Evolutionary conservation across 1,140 invertebrate genomes (phyloP).

Genomic region (Cyphomyrmex costatus): DNA sequence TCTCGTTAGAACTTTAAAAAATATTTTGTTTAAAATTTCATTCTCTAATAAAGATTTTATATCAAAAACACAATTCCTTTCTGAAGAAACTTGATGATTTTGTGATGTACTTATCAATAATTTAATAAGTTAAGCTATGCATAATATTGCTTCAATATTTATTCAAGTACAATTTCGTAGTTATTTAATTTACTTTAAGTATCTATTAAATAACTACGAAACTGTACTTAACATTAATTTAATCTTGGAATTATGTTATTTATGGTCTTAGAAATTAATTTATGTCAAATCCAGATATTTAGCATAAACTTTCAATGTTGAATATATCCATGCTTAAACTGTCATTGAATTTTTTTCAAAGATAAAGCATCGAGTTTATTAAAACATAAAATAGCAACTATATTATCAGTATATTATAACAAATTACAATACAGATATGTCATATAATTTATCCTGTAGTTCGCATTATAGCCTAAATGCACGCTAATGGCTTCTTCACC

Average conservation of each 20-base stretch:
- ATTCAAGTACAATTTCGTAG: too few relatives aligned
- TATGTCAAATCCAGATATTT: background rate
- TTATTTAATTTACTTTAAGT: background rate
- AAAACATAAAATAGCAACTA: background rate
- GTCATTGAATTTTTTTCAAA: background rate
- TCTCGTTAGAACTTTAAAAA: background rate
- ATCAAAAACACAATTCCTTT: background rate
- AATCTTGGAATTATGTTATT: constrained; percentile 23
- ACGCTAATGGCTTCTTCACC: background rate
- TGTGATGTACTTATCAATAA: background rate
- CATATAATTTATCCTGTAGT: background rate
- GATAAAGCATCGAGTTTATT: background rate
- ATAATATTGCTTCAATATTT: background rate
- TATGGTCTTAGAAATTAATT: constrained; percentile 6
- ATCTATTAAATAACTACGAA: constrained; percentile 27
- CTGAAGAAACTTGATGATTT: background rate
- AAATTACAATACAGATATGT: background rate
- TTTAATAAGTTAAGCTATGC: constrained; percentile 15
- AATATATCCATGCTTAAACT: background rate
- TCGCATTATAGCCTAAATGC: background rate
- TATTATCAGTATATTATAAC: background rate
- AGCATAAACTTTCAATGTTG: background rate
- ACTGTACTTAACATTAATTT: constrained; percentile 13
- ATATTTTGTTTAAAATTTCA: background rate
- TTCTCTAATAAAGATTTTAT: background rate